phyloP scores from a whole-genome alignment of 2,113 vertebrate species.

The Empidonax alnorum region DNA sequence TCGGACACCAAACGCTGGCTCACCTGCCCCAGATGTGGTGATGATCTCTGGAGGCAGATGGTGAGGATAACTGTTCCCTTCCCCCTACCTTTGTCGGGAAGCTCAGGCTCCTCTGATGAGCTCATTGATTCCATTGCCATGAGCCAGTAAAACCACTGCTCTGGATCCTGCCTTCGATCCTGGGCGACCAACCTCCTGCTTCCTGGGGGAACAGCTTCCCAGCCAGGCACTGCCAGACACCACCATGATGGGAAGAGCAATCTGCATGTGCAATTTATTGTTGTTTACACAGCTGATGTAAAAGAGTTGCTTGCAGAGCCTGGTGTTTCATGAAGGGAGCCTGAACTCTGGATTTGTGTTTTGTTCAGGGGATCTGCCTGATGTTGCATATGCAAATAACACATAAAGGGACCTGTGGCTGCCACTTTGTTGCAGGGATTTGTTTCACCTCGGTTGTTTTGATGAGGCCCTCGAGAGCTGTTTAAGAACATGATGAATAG shows the following conservation, averaged over 20 bases:
- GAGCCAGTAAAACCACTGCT: neutral
- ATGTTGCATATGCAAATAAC: neutral
- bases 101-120: neutral
- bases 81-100: neutral
- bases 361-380: neutral
- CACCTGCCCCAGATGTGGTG: neutral
- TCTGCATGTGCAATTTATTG: neutral
- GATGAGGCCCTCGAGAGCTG: neutral
- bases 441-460: neutral
- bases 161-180: neutral
- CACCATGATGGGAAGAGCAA: neutral
- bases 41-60: neutral
- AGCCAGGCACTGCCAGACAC: neutral
- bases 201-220: rapidly evolving
- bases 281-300: neutral
- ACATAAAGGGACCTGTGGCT: neutral
- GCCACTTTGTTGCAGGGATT: neutral
- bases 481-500: neutral
- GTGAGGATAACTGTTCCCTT: neutral
- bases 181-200: neutral
- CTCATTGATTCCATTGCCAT: neutral
- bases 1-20: neutral
- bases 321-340: neutral
- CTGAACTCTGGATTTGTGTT: neutral
- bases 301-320: neutral